Base-by-base conservation (phyloP, 53 echinoderm and acorn worm species). In the Astropecten irregularis region DNA sequence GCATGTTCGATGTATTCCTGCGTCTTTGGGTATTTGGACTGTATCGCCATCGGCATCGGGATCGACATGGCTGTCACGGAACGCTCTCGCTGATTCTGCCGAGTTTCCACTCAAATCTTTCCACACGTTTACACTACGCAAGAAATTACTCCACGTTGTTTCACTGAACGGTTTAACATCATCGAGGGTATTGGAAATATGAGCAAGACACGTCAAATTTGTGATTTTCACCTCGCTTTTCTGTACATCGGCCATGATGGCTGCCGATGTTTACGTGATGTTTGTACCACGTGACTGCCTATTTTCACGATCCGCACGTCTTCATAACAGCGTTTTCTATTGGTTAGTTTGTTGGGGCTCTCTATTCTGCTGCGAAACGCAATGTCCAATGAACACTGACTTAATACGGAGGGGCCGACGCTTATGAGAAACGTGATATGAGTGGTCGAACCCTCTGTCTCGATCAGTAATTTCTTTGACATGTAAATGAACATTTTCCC, bases 1-100 rank as follows among this genome's bases (percentile, higher is more conserved):
- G 49, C 70, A 70, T 22, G 44, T 70, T 15, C 49, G 48, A 70
- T 70, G 49, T 21, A 30, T 46, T 28, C 70, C 70, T 22, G 47
- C 70, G 49, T 49, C 47, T 70, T 47, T 70, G 25, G 70, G 70
- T 31, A 70, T 64, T 37, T 16, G 22, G 54, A 54, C n/a, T n/a
- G n/a, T n/a, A n/a, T n/a, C n/a, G n/a, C n/a, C n/a, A n/a, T n/a
- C n/a, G n/a, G n/a, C n/a, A n/a, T n/a, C n/a, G n/a, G 20, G 40
- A 19, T 14, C 20, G n/a, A 21, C 42, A 40, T 38, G 21, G 32
- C 38, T 66, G 67, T 25, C 67, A 22, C 42, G 40, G 39, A 67
- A 67, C 20, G 40, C 13, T 42, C 67, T 67, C 22, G 67, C 39
- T 39, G 42, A 40, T 67, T 40, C 67, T 25, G 67, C 67, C 40